Evolutionary conservation across 2,113 vertebrate genomes (phyloP), one percentile per base, ranked within the genome.

Genomic region (Tricholaema leucomelas): DNA sequence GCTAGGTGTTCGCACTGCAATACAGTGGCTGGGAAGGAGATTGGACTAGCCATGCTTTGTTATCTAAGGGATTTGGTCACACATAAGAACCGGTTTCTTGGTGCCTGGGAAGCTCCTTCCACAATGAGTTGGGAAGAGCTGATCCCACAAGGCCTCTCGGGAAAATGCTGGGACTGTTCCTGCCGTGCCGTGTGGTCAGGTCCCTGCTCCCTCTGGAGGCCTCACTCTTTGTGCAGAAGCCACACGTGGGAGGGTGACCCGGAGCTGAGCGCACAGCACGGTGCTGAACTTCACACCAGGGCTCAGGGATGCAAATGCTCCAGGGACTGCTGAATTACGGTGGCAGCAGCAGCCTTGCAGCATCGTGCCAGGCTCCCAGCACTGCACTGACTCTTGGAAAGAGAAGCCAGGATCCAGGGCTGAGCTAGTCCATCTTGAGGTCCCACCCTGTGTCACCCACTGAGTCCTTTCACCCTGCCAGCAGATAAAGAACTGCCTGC

Each of bases 71-170:
- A 91, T 91, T 82, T 90, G 90, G 87, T 94, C 85, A 30, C 93
- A 92, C 88, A 88, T 71, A 88, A 90, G 94, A 61, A 79, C 72
- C 40, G 86, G 71, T 59, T 77, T 85, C 81, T 86, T 10, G 6
- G 81, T 91, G 92, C 92, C 81, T 92, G 92, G 91, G 85, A 95
- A 96, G 96, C 73, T 85, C 84, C 89, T 75, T 75, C 81, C 76
- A 93, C 87, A 91, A 93, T 54, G 91, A 67, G 36, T 0, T 46
- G 87, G 91, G 92, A 94, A 85, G 89, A 95, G 75, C 71, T 48
- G 88, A 94, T 59, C 36, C 5, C 1, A 56, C 55, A 85, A 72
- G 6, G 85, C 73, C 88, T 92, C 66, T 63, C 9, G 4, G 77
- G 70, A 86, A 55, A 79, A 63, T 1, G 12, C 40, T n/a, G 59